These are phyloP conservation scores for Hydra vulgaris DNA, from an alignment of 30 jellyfish, hydroid and myxozoan species.

Conservation along the genomic window DNA sequence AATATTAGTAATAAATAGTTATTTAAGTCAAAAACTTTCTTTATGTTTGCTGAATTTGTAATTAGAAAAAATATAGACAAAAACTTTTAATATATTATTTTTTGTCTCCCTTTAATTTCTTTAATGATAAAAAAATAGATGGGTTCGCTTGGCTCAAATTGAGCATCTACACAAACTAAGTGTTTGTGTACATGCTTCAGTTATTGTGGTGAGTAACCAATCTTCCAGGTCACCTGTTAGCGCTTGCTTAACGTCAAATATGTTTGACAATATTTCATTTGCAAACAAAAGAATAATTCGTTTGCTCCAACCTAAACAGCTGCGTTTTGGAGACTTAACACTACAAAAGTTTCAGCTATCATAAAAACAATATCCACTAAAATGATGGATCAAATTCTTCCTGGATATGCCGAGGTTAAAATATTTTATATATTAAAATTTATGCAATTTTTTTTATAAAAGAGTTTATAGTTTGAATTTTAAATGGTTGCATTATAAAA, in stretches of 20 bases:
- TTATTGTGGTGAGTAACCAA: not conserved
- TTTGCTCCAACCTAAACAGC: not conserved
- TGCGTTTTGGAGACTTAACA: not conserved
- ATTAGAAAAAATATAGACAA: too few relatives aligned
- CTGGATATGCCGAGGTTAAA: conserved; percentile 88
- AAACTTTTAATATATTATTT: too few relatives aligned
- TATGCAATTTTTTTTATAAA: too few relatives aligned
- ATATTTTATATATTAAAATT: not conserved
- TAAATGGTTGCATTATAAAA: too few relatives aligned
- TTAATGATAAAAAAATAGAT: too few relatives aligned
- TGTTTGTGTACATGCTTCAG: not conserved
- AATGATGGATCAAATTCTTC: conserved; percentile 84
- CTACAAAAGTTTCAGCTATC: not conserved
- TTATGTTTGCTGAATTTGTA: too few relatives aligned
- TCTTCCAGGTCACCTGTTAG: not conserved
- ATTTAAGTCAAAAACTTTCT: too few relatives aligned
- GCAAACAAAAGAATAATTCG: not conserved
- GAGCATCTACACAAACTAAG: not conserved
- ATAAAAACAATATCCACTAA: conserved; percentile 6
- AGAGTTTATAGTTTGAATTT: too few relatives aligned
- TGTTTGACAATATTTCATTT: not conserved
- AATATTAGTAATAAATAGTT: too few relatives aligned
- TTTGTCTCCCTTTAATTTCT: not conserved
- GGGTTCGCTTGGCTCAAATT: not conserved
- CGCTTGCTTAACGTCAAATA: not conserved